phyloP scores from a whole-genome alignment of 1,140 invertebrate genomes.

The Berghia stephanieae region DNA sequence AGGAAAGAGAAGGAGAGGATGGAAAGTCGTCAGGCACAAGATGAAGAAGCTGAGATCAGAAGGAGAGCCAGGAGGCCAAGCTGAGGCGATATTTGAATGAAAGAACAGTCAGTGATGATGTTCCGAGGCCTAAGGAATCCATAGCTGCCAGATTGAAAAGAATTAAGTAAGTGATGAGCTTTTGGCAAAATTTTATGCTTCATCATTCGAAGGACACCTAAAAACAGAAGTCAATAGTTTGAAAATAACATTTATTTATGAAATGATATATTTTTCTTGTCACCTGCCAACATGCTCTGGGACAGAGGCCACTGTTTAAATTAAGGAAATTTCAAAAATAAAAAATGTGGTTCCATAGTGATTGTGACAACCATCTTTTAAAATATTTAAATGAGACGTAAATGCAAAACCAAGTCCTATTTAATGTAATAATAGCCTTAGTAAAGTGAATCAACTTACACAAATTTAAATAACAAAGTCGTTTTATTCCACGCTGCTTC shows the following conservation, averaged over 20 bases:
- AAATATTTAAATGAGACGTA: no score
- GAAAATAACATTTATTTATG: not conserved
- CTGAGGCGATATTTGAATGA: constrained; percentile 47
- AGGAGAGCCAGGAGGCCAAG: constrained; percentile 44
- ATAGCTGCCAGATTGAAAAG: constrained; percentile 41
- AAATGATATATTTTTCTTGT: not conserved
- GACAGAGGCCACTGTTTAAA: no score
- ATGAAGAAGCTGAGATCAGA: constrained; percentile 43
- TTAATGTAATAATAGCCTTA: no score
- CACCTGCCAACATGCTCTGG: no score
- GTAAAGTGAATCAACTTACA: no score
- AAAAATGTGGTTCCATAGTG: no score
- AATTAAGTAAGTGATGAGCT: constrained; percentile 38
- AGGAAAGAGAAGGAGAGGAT: constrained; percentile 34
- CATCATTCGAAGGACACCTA: no score
- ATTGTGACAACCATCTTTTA: no score
- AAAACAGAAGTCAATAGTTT: not conserved
- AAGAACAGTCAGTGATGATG: constrained; percentile 34
- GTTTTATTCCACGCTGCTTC: not conserved
- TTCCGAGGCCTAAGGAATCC: constrained; percentile 27
- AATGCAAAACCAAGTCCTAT: no score
- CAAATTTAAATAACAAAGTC: not conserved
- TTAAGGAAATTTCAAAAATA: no score
- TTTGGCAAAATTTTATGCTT: not conserved
- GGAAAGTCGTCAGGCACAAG: constrained; percentile 31